Base-by-base conservation (phyloP, 2,797 vertebrate species). In the Hozukius guyotensis region DNA sequence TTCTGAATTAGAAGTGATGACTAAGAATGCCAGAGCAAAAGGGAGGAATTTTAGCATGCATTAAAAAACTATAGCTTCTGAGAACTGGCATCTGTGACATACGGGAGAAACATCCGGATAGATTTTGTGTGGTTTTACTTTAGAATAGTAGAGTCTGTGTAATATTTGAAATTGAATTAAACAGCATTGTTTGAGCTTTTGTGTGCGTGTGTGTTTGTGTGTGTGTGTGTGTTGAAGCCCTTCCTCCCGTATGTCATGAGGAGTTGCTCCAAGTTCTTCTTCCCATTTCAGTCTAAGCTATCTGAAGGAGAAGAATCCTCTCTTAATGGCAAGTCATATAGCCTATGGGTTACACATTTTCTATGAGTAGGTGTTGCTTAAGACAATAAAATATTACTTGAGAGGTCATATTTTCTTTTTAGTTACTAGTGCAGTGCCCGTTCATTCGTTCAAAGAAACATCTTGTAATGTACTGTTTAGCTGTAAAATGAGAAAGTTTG, bases 51-150 rank as follows among this genome's bases (percentile, higher is more conserved):
- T 63, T 7, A 13, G 20, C 25, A 22, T 1, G 2, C 25, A 29
- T 65, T 24, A 56, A 56, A 64, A 46, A 31, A 22, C 5, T 8
- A 14, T 4, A 22, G 29, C 29, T 60, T 68, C 63, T 53, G 42
- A 55, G 56, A 74, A 56, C n/a, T 69, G 49, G n/a, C 24, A 64
- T 65, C 36, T 64, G 20, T 64, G 34, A 80, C 49, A 69, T 52
- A 63, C 22, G 36, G 22, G 36, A 59, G 36, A 71, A 75, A 75
- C 59, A 69, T 36, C 34, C 3, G 2, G 46, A 42, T 27, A 22
- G 25, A 63, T n/a, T 69, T 73, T 62, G 25, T 53, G 18, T 22
- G 27, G 18, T 62, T 80, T 55, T 4, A 27, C 49, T 80, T 42
- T n/a, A 32, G 46, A 63, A 69, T 14, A 27, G n/a, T 27, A 12